Base-by-base conservation (phyloP, 2,113 vertebrate species). In the Castor canadensis region DNA sequence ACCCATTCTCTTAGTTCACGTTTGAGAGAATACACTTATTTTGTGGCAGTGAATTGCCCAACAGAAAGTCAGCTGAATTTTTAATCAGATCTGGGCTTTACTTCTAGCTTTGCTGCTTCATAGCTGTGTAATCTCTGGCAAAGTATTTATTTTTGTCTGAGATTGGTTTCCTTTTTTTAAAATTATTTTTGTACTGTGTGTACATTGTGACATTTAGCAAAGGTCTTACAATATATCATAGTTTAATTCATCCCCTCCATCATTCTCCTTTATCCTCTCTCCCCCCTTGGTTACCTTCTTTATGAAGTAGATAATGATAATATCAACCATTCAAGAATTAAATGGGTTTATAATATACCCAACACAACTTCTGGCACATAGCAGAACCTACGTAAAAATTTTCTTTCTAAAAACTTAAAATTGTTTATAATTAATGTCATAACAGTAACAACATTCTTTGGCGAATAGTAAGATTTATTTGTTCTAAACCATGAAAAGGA, bases 341-440 rank as follows among this genome's bases (percentile, higher is more conserved):
- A 77, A 72, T 38, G 62, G 43, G 26, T 87, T 91, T 87, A 11
- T 83, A 66, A 58, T n/a, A 10, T 28, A 60, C 22, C 40, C 49
- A 84, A 60, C 22, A 35, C 49, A 84, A 28, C 56, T 85, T 17
- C 40, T 87, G 32, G 30, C 58, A 86, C 49, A 49, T 54, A 71
- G 40, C 3, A 72, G 67, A 82, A 12, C 32, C 82, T 56, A 69
- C 67, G 19, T 38, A 58, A 60, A 35, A 38, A 6, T 72, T 73
- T 94, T 90, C 15, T 90, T 95, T 12, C 20, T 83, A 71, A 81
- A 20, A 64, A 69, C 12, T 86, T 80, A 76, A 80, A 82, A 52
- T 66, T 67, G n/a, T 79, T 80, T 85, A 15, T 88, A 93, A 79
- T 66, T 56, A 91, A 79, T 73, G 3, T 77, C 5, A 43, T 89